Evolutionary conservation across 64 coral and sea anemone species (phyloP).

Genomic region (Pocillopora damicornis): DNA sequence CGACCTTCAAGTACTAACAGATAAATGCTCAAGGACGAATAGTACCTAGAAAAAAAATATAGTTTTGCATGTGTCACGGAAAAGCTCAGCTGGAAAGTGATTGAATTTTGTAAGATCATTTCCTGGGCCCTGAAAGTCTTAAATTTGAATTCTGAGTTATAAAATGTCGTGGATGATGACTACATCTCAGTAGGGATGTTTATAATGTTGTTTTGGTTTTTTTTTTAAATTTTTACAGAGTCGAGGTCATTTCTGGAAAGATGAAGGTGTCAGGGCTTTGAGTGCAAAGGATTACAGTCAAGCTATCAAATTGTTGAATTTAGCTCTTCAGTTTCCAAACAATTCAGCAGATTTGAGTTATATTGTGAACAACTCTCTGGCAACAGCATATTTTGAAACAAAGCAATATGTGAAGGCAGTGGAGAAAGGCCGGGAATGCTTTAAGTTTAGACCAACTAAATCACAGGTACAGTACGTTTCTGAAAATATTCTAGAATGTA

Average conservation of each 20-base stretch:
- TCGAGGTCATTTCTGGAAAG: conserved; percentile 63
- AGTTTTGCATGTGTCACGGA: no score
- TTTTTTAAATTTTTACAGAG: conserved; percentile 8
- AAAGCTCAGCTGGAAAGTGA: no score
- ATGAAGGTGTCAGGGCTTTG: conserved; percentile 19
- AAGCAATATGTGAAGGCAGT: conserved; percentile 53
- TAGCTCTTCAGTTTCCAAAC: conserved; percentile 57
- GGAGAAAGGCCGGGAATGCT: conserved; percentile 52
- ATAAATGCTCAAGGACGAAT: no score
- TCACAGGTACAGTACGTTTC: conserved; percentile 42
- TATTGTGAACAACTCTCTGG: conserved; percentile 42
- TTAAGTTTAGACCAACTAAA: conserved; percentile 41
- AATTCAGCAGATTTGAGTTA: conserved; percentile 30
- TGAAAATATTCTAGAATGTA: no score
- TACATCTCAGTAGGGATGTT: no score
- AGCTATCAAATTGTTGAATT: conserved; percentile 48
- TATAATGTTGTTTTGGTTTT: no score
- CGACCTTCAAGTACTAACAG: no score
- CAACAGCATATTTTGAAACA: conserved; percentile 47
- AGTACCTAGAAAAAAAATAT: no score
- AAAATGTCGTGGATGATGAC: no score
- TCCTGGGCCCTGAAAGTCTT: no score
- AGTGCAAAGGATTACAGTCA: conserved; percentile 23
- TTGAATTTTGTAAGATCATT: no score
- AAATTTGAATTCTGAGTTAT: no score